Percentiles rank a stretch among this genome's conserved stretches.
These are phyloP conservation scores for Aproaerema taeniolella DNA, from an alignment of 2,888 invertebrate species.

Conservation along the genomic window DNA sequence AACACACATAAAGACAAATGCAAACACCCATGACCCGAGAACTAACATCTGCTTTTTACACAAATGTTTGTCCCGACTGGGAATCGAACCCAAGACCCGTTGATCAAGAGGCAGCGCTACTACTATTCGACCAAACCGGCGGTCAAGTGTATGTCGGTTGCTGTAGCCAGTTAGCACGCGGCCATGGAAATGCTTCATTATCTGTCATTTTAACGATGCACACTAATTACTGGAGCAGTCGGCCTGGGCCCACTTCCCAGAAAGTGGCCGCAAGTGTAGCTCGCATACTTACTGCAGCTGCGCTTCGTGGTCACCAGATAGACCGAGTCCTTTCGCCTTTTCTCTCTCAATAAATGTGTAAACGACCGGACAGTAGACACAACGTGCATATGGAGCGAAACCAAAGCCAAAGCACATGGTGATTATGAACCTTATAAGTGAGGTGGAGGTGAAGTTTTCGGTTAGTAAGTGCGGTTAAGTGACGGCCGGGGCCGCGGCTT, in stretches of 20 bases:
- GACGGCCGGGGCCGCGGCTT: neutral
- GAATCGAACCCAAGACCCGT: too few species aligned
- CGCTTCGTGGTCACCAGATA: neutral
- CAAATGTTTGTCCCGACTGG: too few species aligned
- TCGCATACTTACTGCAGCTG: neutral
- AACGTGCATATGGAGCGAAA: slow-evolving; percentile 48
- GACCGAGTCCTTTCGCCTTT: slow-evolving; percentile 73
- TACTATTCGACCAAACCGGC: too few species aligned
- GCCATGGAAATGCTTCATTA: too few species aligned
- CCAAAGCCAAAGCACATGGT: slow-evolving; percentile 16
- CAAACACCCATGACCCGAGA: too few species aligned
- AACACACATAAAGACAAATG: too few species aligned
- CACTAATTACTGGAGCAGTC: neutral
- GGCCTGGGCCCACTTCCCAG: neutral
- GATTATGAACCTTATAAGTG: neutral
- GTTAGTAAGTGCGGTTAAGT: neutral
- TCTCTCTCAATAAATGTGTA: slow-evolving; percentile 66
- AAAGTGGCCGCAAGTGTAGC: neutral
- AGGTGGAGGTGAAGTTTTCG: neutral
- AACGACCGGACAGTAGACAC: slow-evolving; percentile 63
- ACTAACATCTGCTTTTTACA: too few species aligned
- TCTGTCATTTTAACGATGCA: neutral
- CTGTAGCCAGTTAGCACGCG: too few species aligned
- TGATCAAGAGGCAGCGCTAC: too few species aligned
- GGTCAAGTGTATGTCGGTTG: too few species aligned